Percentiles rank a stretch among this genome's conserved stretches.
These are phyloP conservation scores for Hipparchia sbordonii DNA, from an alignment of 2,888 invertebrate species.

Conservation along the genomic window DNA sequence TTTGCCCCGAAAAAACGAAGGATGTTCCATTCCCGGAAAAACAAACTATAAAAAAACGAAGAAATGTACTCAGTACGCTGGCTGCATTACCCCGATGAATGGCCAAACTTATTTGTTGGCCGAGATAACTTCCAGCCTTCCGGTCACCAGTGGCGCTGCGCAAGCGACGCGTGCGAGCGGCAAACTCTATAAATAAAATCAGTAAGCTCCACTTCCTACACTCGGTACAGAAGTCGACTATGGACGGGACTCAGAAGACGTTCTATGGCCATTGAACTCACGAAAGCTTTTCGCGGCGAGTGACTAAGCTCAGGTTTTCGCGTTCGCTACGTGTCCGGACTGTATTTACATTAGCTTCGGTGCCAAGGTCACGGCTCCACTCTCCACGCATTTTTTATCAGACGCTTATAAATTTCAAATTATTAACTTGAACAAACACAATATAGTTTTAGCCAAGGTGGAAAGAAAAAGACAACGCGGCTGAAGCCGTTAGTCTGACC, in stretches of 20 bases:
- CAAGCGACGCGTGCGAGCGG: slow-evolving; percentile 55
- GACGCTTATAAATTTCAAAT: not conserved
- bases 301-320: slow-evolving; percentile 54
- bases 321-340: slow-evolving; percentile 42
- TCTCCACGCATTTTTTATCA: not conserved
- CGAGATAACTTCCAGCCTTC: too few relatives aligned
- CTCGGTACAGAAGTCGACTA: slow-evolving; percentile 46
- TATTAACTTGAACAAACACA: not conserved
- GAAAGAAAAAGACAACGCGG: too few relatives aligned
- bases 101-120: too few relatives aligned
- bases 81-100: too few relatives aligned
- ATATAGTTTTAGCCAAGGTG: too few relatives aligned
- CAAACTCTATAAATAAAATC: slow-evolving; percentile 67
- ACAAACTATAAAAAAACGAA: too few relatives aligned
- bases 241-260: slow-evolving; percentile 62
- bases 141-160: too few relatives aligned
- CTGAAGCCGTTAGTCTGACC: too few relatives aligned
- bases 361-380: slow-evolving; percentile 54
- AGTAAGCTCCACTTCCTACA: slow-evolving; percentile 72
- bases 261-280: slow-evolving; percentile 79
- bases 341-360: slow-evolving; percentile 47
- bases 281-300: slow-evolving; percentile 63
- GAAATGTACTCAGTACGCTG: too few relatives aligned
- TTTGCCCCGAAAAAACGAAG: too few relatives aligned
- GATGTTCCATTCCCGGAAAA: too few relatives aligned